phyloP scores from a whole-genome alignment of 1,140 invertebrate genomes.

The Branchinecta lynchi region DNA sequence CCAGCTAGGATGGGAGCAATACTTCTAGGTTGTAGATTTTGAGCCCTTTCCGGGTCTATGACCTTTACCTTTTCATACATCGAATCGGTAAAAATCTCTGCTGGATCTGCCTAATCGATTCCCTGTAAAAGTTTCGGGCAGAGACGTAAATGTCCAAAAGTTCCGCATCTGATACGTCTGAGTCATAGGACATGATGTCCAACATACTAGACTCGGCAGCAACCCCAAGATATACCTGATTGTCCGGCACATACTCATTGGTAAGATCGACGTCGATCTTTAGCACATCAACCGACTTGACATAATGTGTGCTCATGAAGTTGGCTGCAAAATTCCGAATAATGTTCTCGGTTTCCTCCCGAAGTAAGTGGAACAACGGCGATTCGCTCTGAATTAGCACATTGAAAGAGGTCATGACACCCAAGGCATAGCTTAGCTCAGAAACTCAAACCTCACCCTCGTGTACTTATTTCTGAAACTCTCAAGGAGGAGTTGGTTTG shows the following conservation, averaged over 20 bases:
- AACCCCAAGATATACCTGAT: conserved; percentile 6
- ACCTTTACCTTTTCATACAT: neutral
- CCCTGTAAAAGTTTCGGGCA: neutral
- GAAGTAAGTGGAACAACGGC: neutral
- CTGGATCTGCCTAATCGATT: neutral
- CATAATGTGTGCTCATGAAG: conserved; percentile 5
- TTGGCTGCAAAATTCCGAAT: neutral
- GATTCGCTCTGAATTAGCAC: neutral
- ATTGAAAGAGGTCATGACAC: neutral
- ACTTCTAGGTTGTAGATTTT: neutral
- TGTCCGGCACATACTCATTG: neutral
- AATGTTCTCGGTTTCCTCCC: no score
- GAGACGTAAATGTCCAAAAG: conserved; percentile 1
- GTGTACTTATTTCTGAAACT: neutral
- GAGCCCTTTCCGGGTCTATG: neutral
- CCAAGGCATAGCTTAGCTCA: neutral
- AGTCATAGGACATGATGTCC: conserved; percentile 4
- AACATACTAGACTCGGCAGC: conserved; percentile 4
- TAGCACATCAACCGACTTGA: neutral
- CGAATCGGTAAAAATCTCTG: neutral
- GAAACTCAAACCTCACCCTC: neutral
- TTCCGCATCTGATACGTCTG: neutral
- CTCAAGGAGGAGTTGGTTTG: neutral
- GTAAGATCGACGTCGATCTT: neutral
- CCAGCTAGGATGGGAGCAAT: neutral